Base-by-base conservation (phyloP, 2,113 vertebrate species). In the Sinocyclocheilus anshuiensis region DNA sequence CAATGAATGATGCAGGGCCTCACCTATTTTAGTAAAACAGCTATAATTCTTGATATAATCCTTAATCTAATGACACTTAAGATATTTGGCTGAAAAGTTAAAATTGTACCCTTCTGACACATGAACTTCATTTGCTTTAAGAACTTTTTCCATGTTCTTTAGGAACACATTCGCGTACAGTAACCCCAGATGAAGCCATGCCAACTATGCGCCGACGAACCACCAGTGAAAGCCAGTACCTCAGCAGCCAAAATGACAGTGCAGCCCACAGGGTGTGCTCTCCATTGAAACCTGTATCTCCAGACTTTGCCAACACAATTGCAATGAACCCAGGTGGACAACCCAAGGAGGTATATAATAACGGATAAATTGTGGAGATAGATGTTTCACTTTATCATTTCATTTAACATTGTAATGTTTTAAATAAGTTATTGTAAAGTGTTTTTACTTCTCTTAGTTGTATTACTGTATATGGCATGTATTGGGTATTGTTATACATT, bases 191-290 rank as follows among this genome's bases (percentile, higher is more conserved):
- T 57, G 96, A 96, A 87, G 92, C 90, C 0, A 77, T 93, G 1
- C 90, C 93, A 45, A 93, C 92, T 0, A 88, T 93, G 12, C 93
- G 95, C 26, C 95, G 95, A 88, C 93, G 95, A 83, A 96, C 94
- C 4, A 96, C 96, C 87, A 99, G 97, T 0, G 97, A 99, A 90
- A 97, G 97, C 65, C 97, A 97, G 89, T 97, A 97, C 92, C 96
- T 98, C 89, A 96, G 96, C 84, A 94, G 94, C 69, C 94, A 91
- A 2, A 92, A 92, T 22, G 88, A 91, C 6, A 50, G 90, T 11
- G 92, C 94, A 0, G 93, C 91, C 63, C 95, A 94, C 63, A 93
- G 93, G 81, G 4, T 94, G 22, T 90, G 92, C 76, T 89, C 95
- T 55, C 95, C 94, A 0, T 91, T 94, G 20, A 94, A 94, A 57